These are phyloP conservation scores for Indri indri DNA, from an alignment of 2,113 vertebrate species.

Conservation along the genomic window DNA sequence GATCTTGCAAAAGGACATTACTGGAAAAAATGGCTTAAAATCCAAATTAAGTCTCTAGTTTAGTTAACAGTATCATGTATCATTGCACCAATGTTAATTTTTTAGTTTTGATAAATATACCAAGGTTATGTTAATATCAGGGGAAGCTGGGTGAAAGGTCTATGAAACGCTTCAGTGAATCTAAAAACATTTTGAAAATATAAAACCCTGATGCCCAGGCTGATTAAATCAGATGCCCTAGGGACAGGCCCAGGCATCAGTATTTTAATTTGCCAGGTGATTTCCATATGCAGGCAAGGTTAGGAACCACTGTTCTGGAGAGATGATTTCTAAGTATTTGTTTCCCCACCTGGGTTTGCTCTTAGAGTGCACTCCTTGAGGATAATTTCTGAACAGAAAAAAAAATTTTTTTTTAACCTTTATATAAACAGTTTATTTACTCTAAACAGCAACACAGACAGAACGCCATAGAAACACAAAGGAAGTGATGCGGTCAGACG, in stretches of 20 bases:
- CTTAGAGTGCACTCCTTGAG: not conserved
- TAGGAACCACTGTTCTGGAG: not conserved
- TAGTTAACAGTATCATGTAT: not conserved
- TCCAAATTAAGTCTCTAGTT: not conserved
- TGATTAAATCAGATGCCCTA: not conserved
- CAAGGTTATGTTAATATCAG: not conserved
- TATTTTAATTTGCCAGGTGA: not conserved
- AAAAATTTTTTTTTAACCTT: conserved; percentile 78
- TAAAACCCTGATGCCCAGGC: not conserved
- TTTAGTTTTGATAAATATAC: conserved; percentile 10
- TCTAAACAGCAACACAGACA: conserved; percentile 98
- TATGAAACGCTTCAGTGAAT: not conserved
- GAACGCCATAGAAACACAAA: conserved; percentile 94
- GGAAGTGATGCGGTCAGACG: conserved; percentile 91
- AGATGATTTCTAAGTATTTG: not conserved
- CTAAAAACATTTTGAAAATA: not conserved
- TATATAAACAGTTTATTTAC: conserved; percentile 99
- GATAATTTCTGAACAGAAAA: not conserved
- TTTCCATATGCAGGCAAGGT: not conserved
- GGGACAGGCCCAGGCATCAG: not conserved
- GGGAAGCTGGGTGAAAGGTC: not conserved
- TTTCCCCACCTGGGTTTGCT: not conserved
- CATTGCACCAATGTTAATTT: conserved; percentile 1
- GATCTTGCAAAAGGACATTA: not conserved
- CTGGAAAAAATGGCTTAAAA: not conserved